Evolutionary conservation across 2,888 invertebrate genomes (phyloP).

Genomic region (Choristoneura rosaceana): DNA sequence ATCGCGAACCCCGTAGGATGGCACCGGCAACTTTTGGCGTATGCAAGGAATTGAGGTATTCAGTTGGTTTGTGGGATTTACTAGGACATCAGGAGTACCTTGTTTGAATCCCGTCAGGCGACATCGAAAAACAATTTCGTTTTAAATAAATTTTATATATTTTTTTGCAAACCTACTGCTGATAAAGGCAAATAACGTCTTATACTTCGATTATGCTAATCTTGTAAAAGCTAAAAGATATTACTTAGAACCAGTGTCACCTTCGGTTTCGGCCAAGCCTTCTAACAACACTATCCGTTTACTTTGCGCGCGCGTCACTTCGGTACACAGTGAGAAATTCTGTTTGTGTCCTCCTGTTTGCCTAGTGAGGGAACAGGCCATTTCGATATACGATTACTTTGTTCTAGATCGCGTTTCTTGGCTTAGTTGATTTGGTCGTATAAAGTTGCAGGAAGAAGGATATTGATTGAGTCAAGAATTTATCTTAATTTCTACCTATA

Average conservation of each 20-base stretch:
- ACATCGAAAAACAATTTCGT: too few relatives aligned
- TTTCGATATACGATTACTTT: conserved; percentile 1
- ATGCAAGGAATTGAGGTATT: too few relatives aligned
- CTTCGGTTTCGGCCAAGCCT: conserved; percentile 3
- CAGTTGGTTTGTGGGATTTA: too few relatives aligned
- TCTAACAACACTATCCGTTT: background rate
- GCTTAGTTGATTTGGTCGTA: background rate
- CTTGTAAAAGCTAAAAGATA: background rate
- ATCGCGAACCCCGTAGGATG: too few relatives aligned
- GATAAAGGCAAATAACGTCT: too few relatives aligned
- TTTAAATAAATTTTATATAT: too few relatives aligned
- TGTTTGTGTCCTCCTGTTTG: conserved; percentile 5
- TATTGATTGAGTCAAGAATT: background rate
- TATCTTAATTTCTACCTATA: too few relatives aligned
- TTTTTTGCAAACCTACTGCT: too few relatives aligned
- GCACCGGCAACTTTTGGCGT: too few relatives aligned
- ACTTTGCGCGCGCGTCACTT: conserved; percentile 15
- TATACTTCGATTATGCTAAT: background rate
- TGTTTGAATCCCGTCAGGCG: too few relatives aligned
- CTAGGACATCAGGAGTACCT: too few relatives aligned
- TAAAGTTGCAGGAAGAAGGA: background rate
- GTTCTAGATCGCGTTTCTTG: conserved; percentile 7
- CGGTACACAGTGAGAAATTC: conserved; percentile 3
- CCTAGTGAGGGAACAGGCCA: background rate
- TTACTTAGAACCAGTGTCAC: background rate